Base-by-base conservation (phyloP, 2,113 vertebrate species). In the Passer montanus region DNA sequence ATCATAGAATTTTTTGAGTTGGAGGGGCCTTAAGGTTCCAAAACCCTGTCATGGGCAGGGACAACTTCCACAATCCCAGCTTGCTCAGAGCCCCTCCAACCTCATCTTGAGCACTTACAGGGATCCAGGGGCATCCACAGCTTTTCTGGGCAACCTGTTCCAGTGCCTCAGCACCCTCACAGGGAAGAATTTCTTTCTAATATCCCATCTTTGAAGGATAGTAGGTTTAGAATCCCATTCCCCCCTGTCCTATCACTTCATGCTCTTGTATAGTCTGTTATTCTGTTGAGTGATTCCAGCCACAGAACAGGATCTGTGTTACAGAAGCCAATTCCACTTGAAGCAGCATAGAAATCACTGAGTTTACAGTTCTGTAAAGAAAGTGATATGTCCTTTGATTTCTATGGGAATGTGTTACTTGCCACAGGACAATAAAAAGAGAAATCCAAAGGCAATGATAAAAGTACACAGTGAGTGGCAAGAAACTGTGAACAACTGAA, bases 51-150 rank as follows among this genome's bases (percentile, higher is more conserved):
- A 23, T 15, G 30, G 15, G 10, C 47, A 68, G 20, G 14, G 41
- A 28, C 47, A 47, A 3, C 22, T 63, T 55, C 15, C 56, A 37
- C 31, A 20, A 6, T 4, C 4, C 18, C 49, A 63, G 35, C 4
- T 1, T 62, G 31, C 26, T 55, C 31, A 43, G 11, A 70, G 11
- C 27, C 23, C 3, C 2, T 56, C 56, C 72, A 63, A 0, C 22
- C 18, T 28, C 8, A 10, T 5, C 31, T 33, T 17, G 26, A 2
- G 3, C 43, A 56, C 6, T 84, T 28, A 18, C 63, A 56, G 72
- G 49, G 17, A 56, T 31, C 33, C 62, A 37, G 35, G 5, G 15
- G 3, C 14, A 83, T 0, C 47, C 41, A 31, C 41, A 77, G 3
- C 15, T 77, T 13, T 11, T 33, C 9, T 63, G 63, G 30, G 12